Base-by-base conservation (phyloP, 2,797 vertebrate species). In the Sphaeramia orbicularis region DNA sequence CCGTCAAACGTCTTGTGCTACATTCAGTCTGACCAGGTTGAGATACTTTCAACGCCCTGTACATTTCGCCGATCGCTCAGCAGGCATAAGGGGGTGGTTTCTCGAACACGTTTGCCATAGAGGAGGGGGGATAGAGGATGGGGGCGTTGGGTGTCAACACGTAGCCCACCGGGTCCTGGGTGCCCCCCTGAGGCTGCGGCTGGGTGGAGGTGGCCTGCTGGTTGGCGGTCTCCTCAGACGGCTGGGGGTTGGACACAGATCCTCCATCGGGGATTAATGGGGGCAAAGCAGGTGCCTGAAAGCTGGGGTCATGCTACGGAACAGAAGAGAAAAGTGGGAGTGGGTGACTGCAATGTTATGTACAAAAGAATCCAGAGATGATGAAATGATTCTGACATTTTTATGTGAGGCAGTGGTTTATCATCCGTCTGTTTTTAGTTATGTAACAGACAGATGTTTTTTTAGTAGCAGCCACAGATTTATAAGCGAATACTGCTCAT, bases 21-120 rank as follows among this genome's bases (percentile, higher is more conserved):
- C 76, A 18, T 65, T 78, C 76, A 50, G 54, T 66, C 69, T 43
- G 70, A 71, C 53, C 52, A 24, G 12, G 49, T 70, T 52, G 42
- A 74, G 55, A 55, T 52, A 4, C 47, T 40, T n/a, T 40, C 30
- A 24, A 15, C 1, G 10, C 13, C 14, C 35, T 10, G n/a, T 21
- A 2, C 36, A 18, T 62, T 38, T 11, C 14, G 18, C 3, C 12
- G 10, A 3, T 21, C 2, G 16, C 86, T 97, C 84, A 98, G 30
- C 95, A 97, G 53, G 95, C 93, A 0, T 97, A 98, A 0, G 97
- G 96, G 7, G 97, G 97, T 19, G 97, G 97, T 70, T 99, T 99
- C 90, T 98, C 97, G 45, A 96, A 96, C 21, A 24, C 24, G 21
- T 24, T 24, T 4, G 21, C 21, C 21, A 24, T 24, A 24, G 21